Evolutionary conservation across 2,113 vertebrate species (phyloP).

Genomic region (Anoplopoma fimbria): DNA sequence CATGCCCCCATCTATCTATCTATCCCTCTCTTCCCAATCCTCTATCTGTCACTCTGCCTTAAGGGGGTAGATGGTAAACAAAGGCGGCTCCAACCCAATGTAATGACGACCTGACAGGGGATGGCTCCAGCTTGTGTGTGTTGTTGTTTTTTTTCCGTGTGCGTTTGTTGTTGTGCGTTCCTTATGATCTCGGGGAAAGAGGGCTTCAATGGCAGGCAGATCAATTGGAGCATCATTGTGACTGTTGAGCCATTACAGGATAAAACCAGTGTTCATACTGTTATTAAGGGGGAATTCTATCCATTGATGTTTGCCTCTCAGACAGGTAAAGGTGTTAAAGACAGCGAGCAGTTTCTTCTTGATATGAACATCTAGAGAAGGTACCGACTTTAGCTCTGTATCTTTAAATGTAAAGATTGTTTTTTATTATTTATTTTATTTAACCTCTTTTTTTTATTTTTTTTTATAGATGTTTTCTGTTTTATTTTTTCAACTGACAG

Average conservation of each 20-base stretch:
- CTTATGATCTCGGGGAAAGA: constrained; percentile 48
- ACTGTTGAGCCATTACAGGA: constrained; percentile 29
- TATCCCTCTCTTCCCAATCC: constrained; percentile 63
- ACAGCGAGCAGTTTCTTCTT: background rate
- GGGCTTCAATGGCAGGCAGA: constrained; percentile 41
- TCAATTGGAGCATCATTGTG: constrained; percentile 50
- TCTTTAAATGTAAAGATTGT: background rate
- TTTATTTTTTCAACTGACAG: background rate
- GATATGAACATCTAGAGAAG: background rate
- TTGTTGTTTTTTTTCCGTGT: background rate
- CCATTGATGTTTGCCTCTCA: background rate
- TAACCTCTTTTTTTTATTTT: no score
- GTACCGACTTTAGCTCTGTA: background rate
- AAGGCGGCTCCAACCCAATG: constrained; percentile 50
- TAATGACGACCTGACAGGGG: constrained; percentile 64
- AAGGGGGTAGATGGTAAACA: constrained; percentile 71
- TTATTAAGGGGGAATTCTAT: constrained; percentile 12
- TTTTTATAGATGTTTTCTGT: constrained; percentile 10
- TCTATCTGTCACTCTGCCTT: constrained; percentile 71
- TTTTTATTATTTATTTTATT: background rate
- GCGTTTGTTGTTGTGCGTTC: background rate
- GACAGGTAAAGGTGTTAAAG: background rate
- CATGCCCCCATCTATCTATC: constrained; percentile 66
- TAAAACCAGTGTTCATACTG: constrained; percentile 15
- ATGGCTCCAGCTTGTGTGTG: constrained; percentile 34